These are phyloP conservation scores for Spilogale gracilis DNA, from an alignment of 2,113 vertebrate genomes.

Conservation along the genomic window DNA sequence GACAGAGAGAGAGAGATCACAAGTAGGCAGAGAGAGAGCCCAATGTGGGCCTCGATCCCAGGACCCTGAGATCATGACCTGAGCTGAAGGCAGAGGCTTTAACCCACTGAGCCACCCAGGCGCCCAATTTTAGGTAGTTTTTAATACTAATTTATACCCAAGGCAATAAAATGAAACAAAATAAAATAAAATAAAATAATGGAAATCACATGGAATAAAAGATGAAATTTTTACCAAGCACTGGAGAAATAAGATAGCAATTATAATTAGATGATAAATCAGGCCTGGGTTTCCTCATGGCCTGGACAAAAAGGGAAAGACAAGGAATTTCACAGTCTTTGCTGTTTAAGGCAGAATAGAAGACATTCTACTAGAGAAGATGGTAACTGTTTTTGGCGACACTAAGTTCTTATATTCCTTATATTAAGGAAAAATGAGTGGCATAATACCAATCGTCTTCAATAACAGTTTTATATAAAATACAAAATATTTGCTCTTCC, in stretches of 20 bases:
- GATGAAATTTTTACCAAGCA: not conserved
- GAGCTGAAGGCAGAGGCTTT: no score
- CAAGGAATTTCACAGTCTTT: not conserved
- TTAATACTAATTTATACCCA: constrained; percentile 42
- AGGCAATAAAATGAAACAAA: constrained; percentile 48
- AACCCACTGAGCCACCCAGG: no score
- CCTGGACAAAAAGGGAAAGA: constrained; percentile 24
- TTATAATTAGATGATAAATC: not conserved
- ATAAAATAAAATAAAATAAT: constrained; percentile 16
- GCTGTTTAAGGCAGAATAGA: constrained; percentile 18
- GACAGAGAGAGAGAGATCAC: no score
- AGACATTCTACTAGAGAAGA: not conserved
- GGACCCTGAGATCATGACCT: no score
- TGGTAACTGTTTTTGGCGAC: not conserved
- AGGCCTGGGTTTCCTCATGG: not conserved
- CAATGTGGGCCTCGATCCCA: no score
- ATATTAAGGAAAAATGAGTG: not conserved
- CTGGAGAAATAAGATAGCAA: not conserved
- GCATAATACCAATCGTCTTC: not conserved
- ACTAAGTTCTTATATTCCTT: not conserved
- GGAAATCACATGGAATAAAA: not conserved
- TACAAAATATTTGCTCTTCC: not conserved
- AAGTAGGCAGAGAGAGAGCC: no score
- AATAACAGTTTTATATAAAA: not conserved
- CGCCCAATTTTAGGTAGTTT: not conserved